Conservation (phyloP, 2,113 vertebrate genomes). For the Rousettus leschenaultii region DNA sequence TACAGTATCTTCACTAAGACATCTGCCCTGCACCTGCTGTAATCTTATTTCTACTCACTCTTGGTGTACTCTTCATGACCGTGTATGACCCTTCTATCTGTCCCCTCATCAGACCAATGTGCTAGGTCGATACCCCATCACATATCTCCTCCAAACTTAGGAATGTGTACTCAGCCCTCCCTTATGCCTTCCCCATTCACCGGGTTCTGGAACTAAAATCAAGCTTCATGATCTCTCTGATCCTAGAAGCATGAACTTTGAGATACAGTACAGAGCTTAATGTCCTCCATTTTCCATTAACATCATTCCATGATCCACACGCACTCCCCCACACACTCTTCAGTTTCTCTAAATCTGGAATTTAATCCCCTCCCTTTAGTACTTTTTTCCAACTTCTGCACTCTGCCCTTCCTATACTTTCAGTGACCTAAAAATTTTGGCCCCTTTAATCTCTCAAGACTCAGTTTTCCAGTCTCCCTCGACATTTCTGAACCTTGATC, state of each 20-base stretch:
- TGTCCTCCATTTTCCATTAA: slow-evolving; percentile 7
- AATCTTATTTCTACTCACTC: slow-evolving; percentile 5
- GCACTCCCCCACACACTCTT: background rate
- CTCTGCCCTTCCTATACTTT: background rate
- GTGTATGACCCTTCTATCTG: background rate
- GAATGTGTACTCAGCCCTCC: background rate
- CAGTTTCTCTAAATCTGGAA: background rate
- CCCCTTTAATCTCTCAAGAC: background rate
- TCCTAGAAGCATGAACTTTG: slow-evolving; percentile 5
- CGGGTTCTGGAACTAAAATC: slow-evolving; percentile 8
- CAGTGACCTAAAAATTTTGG: slow-evolving; percentile 8
- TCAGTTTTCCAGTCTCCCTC: background rate
- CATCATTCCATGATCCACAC: background rate
- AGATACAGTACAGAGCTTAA: background rate
- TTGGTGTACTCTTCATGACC: background rate
- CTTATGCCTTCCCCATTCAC: background rate
- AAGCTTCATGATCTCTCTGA: background rate
- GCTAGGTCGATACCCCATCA: background rate
- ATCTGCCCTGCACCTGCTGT: slow-evolving; percentile 28
- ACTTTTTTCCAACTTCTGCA: background rate
- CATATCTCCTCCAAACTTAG: background rate
- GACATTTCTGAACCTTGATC: background rate
- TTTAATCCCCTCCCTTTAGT: background rate
- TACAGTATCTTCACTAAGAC: slow-evolving; percentile 41
- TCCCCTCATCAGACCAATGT: background rate